phyloP scores from a whole-genome alignment of 2,888 invertebrate species.

The Operophtera brumata region DNA sequence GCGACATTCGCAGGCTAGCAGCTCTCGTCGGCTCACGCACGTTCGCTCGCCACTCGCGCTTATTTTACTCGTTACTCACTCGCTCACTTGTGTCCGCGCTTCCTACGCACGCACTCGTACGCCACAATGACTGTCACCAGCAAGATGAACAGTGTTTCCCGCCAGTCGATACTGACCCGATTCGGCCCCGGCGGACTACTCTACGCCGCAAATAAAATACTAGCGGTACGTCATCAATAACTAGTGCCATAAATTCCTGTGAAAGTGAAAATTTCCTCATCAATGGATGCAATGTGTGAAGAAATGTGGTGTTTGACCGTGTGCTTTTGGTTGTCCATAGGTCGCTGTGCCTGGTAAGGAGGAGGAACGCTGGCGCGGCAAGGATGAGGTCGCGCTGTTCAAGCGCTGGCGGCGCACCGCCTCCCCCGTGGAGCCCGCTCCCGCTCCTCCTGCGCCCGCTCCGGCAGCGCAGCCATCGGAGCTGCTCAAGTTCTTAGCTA shows the following conservation, averaged over 20 bases:
- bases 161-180: constrained; percentile 72
- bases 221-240: constrained; percentile 74
- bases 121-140: constrained; percentile 73
- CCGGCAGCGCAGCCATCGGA: constrained; percentile 68
- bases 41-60: constrained; percentile 58
- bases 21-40: constrained; percentile 55
- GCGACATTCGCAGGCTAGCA: constrained; percentile 67
- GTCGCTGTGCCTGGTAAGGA: constrained; percentile 76
- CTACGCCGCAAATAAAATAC: constrained; percentile 75
- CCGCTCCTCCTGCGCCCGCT: constrained; percentile 49
- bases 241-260: constrained; percentile 42
- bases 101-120: constrained; percentile 55
- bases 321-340: constrained; percentile 72
- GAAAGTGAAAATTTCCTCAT: constrained; percentile 39
- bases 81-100: constrained; percentile 61
- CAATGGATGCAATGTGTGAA: constrained; percentile 36
- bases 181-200: constrained; percentile 75
- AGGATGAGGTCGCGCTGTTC: constrained; percentile 72
- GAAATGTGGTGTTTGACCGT: constrained; percentile 61
- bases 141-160: constrained; percentile 79
- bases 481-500: constrained; percentile 87
- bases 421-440: constrained; percentile 51
- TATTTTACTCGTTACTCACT: constrained; percentile 42
- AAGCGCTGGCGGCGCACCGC: constrained; percentile 70
- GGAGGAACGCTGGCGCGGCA: constrained; percentile 72